phyloP scores from a whole-genome alignment of 2,113 vertebrate species.

The Rhynchomys soricoides region DNA sequence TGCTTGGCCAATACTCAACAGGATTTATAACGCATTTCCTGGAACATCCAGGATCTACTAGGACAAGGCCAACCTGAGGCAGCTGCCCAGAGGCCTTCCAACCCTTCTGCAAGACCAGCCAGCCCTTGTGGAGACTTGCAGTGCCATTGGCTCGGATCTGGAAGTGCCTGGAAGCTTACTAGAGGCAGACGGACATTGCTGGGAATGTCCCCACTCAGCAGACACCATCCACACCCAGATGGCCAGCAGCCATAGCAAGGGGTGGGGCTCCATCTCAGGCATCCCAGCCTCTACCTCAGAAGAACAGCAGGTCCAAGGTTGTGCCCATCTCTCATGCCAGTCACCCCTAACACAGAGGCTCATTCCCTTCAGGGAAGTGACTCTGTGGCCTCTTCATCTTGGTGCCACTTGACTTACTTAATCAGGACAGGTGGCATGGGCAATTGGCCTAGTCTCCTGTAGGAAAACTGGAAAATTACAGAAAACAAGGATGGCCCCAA shows the following conservation, averaged over 20 bases:
- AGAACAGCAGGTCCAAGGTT: not conserved
- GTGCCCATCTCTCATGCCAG: not conserved
- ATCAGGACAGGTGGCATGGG: not conserved
- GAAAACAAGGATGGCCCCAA: not conserved
- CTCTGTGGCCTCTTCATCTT: not conserved
- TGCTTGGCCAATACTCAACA: not conserved
- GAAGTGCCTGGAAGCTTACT: slow-evolving; percentile 30
- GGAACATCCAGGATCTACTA: slow-evolving; percentile 41
- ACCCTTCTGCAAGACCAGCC: not conserved
- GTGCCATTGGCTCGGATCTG: not conserved
- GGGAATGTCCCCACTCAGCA: slow-evolving; percentile 23
- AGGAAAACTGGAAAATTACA: not conserved
- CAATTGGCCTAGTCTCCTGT: slow-evolving; percentile 12
- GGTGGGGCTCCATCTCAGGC: not conserved
- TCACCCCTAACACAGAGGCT: not conserved
- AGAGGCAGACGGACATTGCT: not conserved
- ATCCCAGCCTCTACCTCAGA: not conserved
- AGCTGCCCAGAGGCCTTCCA: not conserved
- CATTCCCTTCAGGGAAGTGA: slow-evolving; percentile 14
- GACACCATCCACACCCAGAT: not conserved
- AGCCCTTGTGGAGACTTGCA: not conserved
- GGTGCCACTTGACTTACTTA: not conserved
- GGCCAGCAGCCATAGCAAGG: not conserved
- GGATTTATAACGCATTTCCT: slow-evolving; percentile 46
- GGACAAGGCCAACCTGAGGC: not conserved